Conservation (phyloP, 2,888 invertebrate genomes). For the Parthenolecanium corni region DNA sequence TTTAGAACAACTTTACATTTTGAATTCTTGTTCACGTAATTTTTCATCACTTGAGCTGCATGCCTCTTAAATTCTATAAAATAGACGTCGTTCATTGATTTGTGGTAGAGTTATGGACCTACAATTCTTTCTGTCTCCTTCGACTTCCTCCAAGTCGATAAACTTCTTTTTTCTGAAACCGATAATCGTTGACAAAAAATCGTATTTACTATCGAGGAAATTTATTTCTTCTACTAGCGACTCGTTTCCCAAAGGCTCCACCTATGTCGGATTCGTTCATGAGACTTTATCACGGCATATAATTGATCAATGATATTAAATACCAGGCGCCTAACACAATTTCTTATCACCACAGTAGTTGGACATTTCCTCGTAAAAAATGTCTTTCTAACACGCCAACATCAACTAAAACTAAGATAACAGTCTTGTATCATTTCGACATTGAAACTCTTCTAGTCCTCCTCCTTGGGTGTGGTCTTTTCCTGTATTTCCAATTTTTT, state of each 20-base stretch:
- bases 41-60: too few species aligned
- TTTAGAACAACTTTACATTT: too few species aligned
- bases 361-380: slow-evolving; percentile 18
- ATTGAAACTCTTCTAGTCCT: not conserved
- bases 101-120: too few species aligned
- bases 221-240: too few species aligned
- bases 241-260: not conserved
- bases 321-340: slow-evolving; percentile 14
- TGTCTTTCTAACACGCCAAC: slow-evolving; percentile 22
- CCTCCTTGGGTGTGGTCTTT: slow-evolving; percentile 26
- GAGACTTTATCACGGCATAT: slow-evolving; percentile 25
- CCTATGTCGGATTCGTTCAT: slow-evolving; percentile 8
- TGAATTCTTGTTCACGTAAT: too few species aligned
- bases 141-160: too few species aligned
- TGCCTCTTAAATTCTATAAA: too few species aligned
- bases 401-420: slow-evolving; percentile 14
- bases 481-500: not conserved
- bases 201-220: too few species aligned
- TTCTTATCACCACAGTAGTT: slow-evolving; percentile 20
- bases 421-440: slow-evolving; percentile 1
- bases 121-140: too few species aligned
- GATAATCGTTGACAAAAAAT: too few species aligned
- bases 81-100: too few species aligned
- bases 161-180: too few species aligned
- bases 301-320: slow-evolving; percentile 20